phyloP scores from a whole-genome alignment of 2,888 invertebrate genomes.

The Nephrocerus scutellatus region DNA sequence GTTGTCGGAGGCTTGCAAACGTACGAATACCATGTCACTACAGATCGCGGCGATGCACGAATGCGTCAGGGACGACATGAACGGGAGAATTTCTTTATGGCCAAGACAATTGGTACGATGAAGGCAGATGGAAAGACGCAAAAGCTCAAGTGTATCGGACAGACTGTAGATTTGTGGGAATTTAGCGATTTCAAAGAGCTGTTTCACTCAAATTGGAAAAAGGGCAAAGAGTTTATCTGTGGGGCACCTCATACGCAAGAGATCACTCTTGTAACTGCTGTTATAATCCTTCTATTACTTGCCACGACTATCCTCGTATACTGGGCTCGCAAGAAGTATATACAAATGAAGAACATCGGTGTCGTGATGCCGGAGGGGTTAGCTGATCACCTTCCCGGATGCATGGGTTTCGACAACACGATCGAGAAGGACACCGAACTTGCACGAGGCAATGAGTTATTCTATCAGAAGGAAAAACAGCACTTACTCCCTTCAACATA shows the following conservation, averaged over 20 bases:
- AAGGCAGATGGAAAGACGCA: too few relatives aligned
- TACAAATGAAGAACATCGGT: conserved; percentile 36
- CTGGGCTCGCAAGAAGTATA: conserved; percentile 27
- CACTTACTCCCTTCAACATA: conserved; percentile 20
- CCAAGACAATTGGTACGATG: too few relatives aligned
- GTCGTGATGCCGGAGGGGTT: conserved; percentile 32
- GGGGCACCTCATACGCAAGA: conserved; percentile 13
- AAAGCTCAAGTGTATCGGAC: too few relatives aligned
- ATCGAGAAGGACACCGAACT: conserved; percentile 21
- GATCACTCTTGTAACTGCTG: conserved; percentile 13
- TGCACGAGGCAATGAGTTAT: conserved; percentile 24
- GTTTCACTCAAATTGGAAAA: conserved; percentile 32
- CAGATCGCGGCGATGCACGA: too few relatives aligned
- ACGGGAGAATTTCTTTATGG: too few relatives aligned
- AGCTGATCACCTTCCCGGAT: conserved; percentile 25
- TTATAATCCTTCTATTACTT: conserved; percentile 18
- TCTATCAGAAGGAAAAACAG: conserved; percentile 24
- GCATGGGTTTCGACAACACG: conserved; percentile 24
- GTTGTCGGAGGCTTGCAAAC: conserved; percentile 17
- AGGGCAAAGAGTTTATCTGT: conserved; percentile 24
- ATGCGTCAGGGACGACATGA: not conserved
- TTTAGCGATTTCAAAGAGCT: conserved; percentile 14
- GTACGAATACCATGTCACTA: too few relatives aligned
- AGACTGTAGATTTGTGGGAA: not conserved
- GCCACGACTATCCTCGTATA: conserved; percentile 15